Conservation (phyloP, 2,113 vertebrate species). For the Cavia porcellus region DNA sequence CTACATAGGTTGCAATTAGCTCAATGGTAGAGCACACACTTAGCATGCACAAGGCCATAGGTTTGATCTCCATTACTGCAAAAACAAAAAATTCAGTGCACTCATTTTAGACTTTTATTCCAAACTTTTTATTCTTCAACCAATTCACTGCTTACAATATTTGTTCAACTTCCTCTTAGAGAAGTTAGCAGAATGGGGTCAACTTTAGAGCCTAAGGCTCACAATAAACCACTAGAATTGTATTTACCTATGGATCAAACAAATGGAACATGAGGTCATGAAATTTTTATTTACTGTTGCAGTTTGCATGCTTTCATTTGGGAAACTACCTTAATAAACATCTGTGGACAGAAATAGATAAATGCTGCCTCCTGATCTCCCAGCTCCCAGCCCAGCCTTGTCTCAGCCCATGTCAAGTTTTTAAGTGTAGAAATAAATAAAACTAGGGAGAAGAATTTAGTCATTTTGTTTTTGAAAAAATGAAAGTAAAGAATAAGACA, state of each 20-base stretch:
- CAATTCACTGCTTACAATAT: slow-evolving; percentile 11
- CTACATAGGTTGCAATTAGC: background rate
- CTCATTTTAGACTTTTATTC: background rate
- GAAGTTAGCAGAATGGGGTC: background rate
- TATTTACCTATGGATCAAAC: background rate
- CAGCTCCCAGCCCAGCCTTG: background rate
- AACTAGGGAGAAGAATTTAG: background rate
- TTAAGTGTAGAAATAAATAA: background rate
- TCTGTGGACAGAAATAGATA: background rate
- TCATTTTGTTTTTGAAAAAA: slow-evolving; percentile 12
- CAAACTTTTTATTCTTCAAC: background rate
- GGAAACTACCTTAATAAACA: background rate
- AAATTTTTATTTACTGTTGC: slow-evolving; percentile 16
- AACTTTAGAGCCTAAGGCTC: background rate
- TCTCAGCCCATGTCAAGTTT: background rate
- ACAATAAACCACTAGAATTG: slow-evolving; percentile 31
- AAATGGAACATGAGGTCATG: slow-evolving; percentile 2
- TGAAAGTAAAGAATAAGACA: slow-evolving; percentile 5
- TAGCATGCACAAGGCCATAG: background rate
- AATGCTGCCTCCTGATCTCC: background rate
- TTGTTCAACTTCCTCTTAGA: slow-evolving; percentile 2
- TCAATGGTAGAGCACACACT: background rate
- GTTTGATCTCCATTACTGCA: background rate
- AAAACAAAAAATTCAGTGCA: background rate
- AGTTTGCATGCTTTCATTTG: background rate